Conservation (phyloP, 2,113 vertebrate species). For the human region GRCh38 chr1:34918501-34919000, state of each 20-base stretch:
- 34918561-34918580: slow-evolving; percentile 70
- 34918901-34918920: not conserved
- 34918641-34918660: slow-evolving; percentile 82
- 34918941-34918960: slow-evolving; percentile 52
- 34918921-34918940: not conserved
- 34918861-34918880: not conserved
- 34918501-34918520: slow-evolving; percentile 52
- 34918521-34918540: slow-evolving; percentile 61
- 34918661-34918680: slow-evolving; percentile 73
- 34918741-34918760: not conserved
- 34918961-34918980: slow-evolving; percentile 59
- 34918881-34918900: not conserved
- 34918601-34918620: slow-evolving; percentile 81
- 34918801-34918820: slow-evolving; percentile 54
- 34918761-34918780: not conserved
- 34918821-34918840: not conserved
- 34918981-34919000: slow-evolving; percentile 72
- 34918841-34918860: not conserved
- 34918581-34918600: slow-evolving; percentile 70
- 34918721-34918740: not conserved
- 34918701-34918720: not conserved
- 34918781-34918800: slow-evolving; percentile 49
- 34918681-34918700: slow-evolving; percentile 50
- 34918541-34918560: slow-evolving; percentile 73
- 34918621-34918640: slow-evolving; percentile 82